Evolutionary conservation across 2,888 invertebrate species (phyloP).

Genomic region (Hipparchia semele): DNA sequence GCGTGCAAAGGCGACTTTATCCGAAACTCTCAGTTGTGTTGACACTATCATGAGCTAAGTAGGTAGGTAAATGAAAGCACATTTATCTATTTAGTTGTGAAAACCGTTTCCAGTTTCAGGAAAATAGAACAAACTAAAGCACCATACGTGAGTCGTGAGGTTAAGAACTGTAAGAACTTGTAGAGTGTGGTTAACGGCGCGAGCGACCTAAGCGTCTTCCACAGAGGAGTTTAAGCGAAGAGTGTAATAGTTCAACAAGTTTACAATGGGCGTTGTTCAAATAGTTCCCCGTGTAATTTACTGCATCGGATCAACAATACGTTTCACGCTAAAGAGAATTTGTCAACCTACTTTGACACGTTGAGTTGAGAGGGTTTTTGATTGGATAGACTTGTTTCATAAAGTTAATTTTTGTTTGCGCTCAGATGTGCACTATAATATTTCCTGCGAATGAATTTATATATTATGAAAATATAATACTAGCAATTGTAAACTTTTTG

Average conservation of each 20-base stretch:
- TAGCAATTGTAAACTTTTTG: no score
- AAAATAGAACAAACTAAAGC: constrained; percentile 27
- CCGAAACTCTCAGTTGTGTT: no score
- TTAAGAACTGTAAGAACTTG: constrained; percentile 43
- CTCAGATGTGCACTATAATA: no score
- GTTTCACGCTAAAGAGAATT: constrained; percentile 2
- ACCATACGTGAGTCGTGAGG: constrained; percentile 41
- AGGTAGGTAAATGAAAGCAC: neutral
- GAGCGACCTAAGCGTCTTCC: constrained; percentile 45
- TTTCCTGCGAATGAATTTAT: no score
- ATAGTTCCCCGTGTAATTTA: constrained; percentile 61
- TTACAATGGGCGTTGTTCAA: constrained; percentile 55
- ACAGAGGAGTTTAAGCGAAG: constrained; percentile 56
- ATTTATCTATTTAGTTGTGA: neutral
- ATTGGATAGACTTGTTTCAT: neutral
- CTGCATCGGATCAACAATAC: constrained; percentile 30
- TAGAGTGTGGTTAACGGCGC: constrained; percentile 50
- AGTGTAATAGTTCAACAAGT: constrained; percentile 64
- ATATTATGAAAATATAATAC: no score
- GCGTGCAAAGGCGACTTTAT: no score
- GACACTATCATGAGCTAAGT: neutral
- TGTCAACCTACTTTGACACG: neutral
- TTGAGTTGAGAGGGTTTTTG: neutral
- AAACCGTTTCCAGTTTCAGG: constrained; percentile 8
- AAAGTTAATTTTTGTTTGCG: no score